Base-by-base conservation (phyloP, 2,888 invertebrate species). In the Exephanes ischioxanthus region DNA sequence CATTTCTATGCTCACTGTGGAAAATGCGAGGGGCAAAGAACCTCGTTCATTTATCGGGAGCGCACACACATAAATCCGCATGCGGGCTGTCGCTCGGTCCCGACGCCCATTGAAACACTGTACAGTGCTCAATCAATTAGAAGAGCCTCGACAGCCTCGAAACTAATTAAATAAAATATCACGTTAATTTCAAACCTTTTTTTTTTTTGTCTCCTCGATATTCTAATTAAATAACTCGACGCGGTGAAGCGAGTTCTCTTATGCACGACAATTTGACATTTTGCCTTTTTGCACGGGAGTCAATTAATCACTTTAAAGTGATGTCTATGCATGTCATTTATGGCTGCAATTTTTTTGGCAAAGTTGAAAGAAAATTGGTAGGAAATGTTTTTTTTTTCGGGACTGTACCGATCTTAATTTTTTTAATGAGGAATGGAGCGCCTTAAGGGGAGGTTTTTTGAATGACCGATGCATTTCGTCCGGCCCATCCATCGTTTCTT, bases 11-110 rank as follows among this genome's bases (percentile, higher is more conserved):
- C 19, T 16, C 26, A 41, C 41, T 75, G 33, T 51, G 61, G 26
- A 75, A 75, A 75, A 61, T 58, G 48, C 72, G 3, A n/a, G 58
- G 26, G 48, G 78, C 48, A 55, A 67, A 26, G 37, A n/a, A 58
- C 67, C 67, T 53, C 68, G 48, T 78, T 83, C 67, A 72, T 78
- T 67, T 67, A 30, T 63, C 53, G 48, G 6, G 53, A 51, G 30
- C 37, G 58, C 41, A 37, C 55, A 58, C 55, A 67, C 55, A 72
- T 51, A 41, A 68, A 55, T 75, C 55, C 66, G 58, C 33, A 41
- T 63, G 33, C 70, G 72, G 30, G 6, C 30, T 37, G 22, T 72
- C 48, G 22, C 26, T 16, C 22, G 22, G 30, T n/a, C 16, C 16
- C 16, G 30, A 33, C 16, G 61, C 30, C 3, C 61, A 30, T 26